Base-by-base conservation (phyloP, 1,140 invertebrate species). In the Mercenaria mercenaria region DNA sequence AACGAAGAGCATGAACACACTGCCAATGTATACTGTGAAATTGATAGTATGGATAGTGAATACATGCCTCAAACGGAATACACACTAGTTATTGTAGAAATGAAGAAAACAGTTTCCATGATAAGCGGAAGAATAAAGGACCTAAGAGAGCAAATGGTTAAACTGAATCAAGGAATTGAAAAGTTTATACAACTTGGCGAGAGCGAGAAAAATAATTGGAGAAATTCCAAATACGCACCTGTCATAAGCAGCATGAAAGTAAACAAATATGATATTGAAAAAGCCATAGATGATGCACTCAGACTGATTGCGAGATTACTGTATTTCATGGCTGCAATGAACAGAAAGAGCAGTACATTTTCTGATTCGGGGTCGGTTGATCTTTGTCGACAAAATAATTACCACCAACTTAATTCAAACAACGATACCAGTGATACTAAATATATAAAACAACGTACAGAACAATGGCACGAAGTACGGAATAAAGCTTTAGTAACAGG, bases 191-290 rank as follows among this genome's bases (percentile, higher is more conserved):
- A 47, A 18, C 18, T 47, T 10, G 29, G 64, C 15, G 64, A 69
- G 8, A 34, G 29, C 64, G 37, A 34, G 26, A 34, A 29, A n/a
- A 69, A 69, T 18, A 29, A 69, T 26, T 69, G 64, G 64, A 69
- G 15, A 29, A 69, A 69, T n/a, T n/a, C 64, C 18, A 69, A 29
- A 18, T 69, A 13, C 23, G 72, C 72, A 39, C 72, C 72, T 23
- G 72, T 76, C 23, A 76, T 76, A 15, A 76, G 72, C 41, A 76
- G 72, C 34, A n/a, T 76, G 41, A 76, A 76, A 26, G 72, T 76
- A 15, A 43, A 39, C 8, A 76, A 2, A 43, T 76, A 76, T 37
- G 72, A 76, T 43, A 41, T 76, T 20, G 80, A 64, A 15, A 13
- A 32, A 77, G 67, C 50, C 59, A 86, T 76, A 18, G 72, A 59